Conservation (phyloP, 2,113 vertebrate genomes). For the Protomyctophum bolini region DNA sequence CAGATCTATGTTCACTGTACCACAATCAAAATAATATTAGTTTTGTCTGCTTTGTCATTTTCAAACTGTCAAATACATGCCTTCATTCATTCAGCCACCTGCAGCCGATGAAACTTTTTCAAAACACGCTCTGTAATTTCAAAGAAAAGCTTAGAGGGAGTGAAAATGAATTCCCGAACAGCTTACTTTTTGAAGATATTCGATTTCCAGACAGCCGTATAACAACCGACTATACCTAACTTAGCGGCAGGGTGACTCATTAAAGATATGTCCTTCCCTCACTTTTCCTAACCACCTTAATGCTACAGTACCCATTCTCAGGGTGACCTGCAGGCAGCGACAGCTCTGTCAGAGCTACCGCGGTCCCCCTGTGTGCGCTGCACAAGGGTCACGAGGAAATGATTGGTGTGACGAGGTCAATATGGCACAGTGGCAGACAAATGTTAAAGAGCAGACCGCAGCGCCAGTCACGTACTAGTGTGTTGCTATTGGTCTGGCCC, state of each 20-base stretch:
- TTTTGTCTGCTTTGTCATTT: too few relatives aligned
- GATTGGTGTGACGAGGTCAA: constrained; percentile 16
- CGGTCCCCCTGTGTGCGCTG: constrained; percentile 10
- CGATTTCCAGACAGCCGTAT: too few relatives aligned
- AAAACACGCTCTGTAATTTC: constrained; percentile 5
- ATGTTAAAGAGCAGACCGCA: constrained; percentile 25
- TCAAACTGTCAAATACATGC: too few relatives aligned
- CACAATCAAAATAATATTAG: too few relatives aligned
- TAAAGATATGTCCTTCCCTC: too few relatives aligned
- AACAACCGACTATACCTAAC: too few relatives aligned
- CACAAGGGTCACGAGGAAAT: constrained; percentile 27
- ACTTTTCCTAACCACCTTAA: too few relatives aligned
- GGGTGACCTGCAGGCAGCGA: background rate
- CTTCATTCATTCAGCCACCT: background rate
- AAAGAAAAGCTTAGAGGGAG: background rate
- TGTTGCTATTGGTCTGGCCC: constrained; percentile 20
- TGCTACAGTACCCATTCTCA: too few relatives aligned
- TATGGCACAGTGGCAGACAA: constrained; percentile 11
- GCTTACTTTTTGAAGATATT: too few relatives aligned
- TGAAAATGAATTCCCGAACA: too few relatives aligned
- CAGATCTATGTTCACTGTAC: too few relatives aligned
- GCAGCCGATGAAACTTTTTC: constrained; percentile 2
- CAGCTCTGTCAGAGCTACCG: constrained; percentile 2
- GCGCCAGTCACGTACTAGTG: constrained; percentile 1
- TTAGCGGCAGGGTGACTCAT: too few relatives aligned